A percentile compares a stretch with the other conserved stretches of the same genome.
Evolutionary conservation across 1,140 invertebrate species (phyloP).

Genomic region (Aphelenchoides besseyi): DNA sequence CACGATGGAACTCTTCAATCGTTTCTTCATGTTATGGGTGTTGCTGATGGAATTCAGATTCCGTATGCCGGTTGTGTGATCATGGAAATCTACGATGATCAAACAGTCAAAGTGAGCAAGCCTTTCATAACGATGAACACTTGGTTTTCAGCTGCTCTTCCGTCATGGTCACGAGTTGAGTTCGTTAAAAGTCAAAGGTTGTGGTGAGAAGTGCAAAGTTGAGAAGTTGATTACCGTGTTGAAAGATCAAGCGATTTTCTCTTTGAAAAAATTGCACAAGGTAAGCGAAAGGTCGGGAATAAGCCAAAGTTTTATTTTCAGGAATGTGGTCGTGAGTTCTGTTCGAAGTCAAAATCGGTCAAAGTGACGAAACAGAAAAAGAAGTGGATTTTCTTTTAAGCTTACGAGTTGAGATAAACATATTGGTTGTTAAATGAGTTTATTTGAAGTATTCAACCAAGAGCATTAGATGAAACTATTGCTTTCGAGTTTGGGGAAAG

Average conservation of each 20-base stretch:
- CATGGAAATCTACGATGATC: constrained; percentile 26
- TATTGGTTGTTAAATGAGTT: no score
- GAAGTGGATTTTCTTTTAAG: no score
- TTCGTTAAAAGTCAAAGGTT: background rate
- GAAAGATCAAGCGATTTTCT: background rate
- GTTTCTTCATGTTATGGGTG: constrained; percentile 21
- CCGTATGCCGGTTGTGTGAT: constrained; percentile 36
- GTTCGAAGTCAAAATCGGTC: no score
- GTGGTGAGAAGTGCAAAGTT: constrained; percentile 2
- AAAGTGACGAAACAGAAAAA: no score
- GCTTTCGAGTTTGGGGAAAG: no score
- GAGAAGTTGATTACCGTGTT: background rate
- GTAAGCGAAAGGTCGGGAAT: no score
- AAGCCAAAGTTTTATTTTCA: background rate
- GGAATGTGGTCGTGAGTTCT: background rate
- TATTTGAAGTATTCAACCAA: no score
- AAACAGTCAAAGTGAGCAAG: constrained; percentile 2
- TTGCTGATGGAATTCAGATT: constrained; percentile 26
- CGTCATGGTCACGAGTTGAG: background rate
- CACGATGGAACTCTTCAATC: constrained; percentile 34
- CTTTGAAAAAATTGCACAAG: background rate
- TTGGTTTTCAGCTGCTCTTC: constrained; percentile 14
- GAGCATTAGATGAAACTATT: no score
- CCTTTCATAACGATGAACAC: no score
- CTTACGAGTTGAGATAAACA: no score